These are phyloP conservation scores for Alauda arvensis DNA, from an alignment of 2,797 vertebrate species.

Conservation along the genomic window DNA sequence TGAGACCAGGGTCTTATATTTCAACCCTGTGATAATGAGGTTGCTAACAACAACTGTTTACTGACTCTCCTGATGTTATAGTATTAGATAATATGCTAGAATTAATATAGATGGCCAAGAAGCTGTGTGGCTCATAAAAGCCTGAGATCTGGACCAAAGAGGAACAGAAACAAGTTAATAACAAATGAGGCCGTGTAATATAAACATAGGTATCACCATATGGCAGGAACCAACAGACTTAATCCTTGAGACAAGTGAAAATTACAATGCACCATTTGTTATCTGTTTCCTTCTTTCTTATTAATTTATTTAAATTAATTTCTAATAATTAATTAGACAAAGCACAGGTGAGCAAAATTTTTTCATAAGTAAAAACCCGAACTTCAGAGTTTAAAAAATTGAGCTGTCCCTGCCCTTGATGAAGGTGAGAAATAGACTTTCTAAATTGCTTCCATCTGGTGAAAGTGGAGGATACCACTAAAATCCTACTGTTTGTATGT, in stretches of 20 bases:
- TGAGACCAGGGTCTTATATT: neutral
- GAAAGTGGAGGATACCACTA: neutral
- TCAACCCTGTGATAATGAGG: neutral
- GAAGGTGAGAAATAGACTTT: neutral
- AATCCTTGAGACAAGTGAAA: neutral
- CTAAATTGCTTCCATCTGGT: neutral
- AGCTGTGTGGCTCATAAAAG: neutral
- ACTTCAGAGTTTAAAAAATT: neutral
- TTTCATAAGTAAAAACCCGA: neutral
- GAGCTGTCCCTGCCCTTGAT: neutral
- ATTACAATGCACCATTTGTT: neutral
- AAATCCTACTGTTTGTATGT: neutral
- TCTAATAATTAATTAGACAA: neutral
- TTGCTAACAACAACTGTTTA: neutral
- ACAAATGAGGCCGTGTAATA: neutral
- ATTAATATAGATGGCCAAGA: neutral
- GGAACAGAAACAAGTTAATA: neutral
- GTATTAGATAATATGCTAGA: neutral
- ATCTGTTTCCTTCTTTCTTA: neutral
- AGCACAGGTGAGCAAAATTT: neutral
- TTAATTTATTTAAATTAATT: neutral
- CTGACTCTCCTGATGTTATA: neutral
- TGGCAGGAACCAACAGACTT: neutral
- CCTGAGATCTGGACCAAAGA: neutral
- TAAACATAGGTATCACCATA: neutral